Percentiles rank a stretch among this genome's conserved stretches.
Conservation (phyloP, 2,888 invertebrate species). For the Dynastes maya region DNA sequence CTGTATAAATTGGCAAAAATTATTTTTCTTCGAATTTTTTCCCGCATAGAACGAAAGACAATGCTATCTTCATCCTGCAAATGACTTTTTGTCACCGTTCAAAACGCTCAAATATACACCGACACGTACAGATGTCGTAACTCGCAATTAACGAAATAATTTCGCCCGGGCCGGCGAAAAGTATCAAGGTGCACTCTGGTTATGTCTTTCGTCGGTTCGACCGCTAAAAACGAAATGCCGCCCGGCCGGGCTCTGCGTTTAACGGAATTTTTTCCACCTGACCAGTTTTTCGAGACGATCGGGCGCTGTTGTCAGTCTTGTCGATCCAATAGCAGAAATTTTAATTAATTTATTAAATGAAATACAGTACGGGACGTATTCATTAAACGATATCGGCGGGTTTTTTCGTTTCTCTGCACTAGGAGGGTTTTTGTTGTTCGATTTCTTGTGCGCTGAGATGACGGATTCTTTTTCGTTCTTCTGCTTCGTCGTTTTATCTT, state of each 20-base stretch:
- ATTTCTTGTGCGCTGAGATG: background rate
- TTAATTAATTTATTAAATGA: conserved; percentile 43
- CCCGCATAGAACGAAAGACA: background rate
- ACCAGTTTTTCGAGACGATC: conserved; percentile 34
- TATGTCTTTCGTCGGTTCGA: conserved; percentile 9
- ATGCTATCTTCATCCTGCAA: conserved; percentile 11
- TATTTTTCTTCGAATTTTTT: background rate
- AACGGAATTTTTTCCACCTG: conserved; percentile 29
- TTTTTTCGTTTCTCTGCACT: background rate
- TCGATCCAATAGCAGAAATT: conserved; percentile 31
- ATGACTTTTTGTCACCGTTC: conserved; percentile 3
- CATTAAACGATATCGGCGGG: conserved; percentile 3
- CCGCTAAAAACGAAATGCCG: conserved; percentile 48
- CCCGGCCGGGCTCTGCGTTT: conserved; percentile 7
- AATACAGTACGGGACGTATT: conserved; percentile 33
- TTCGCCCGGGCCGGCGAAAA: conserved; percentile 43
- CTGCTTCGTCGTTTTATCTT: too few species aligned
- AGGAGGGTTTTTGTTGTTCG: background rate
- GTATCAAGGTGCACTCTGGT: background rate
- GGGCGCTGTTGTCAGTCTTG: conserved; percentile 7
- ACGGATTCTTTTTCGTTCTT: too few species aligned
- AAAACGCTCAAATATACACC: background rate
- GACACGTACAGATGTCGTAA: conserved; percentile 40
- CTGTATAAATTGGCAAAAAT: background rate
- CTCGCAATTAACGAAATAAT: conserved; percentile 52